phyloP scores from a whole-genome alignment of 2,797 vertebrate genomes.

The Ctenosaura bakeri region DNA sequence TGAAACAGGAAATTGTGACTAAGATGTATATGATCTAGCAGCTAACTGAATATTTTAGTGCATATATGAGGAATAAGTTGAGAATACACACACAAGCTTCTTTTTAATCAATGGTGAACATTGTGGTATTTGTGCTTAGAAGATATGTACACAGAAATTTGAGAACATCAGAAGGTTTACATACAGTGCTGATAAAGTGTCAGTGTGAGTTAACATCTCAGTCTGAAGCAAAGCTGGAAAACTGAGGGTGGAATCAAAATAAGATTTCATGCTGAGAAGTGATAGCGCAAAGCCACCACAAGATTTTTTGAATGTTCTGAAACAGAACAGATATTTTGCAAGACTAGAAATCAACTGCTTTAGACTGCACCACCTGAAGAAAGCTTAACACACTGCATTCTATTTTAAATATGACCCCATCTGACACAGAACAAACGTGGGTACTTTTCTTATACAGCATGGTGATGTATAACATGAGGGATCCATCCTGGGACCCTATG shows the following conservation, averaged over 20 bases:
- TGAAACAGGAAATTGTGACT: conserved; percentile 43
- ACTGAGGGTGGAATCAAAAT: neutral
- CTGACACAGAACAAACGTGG: neutral
- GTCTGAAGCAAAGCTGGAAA: neutral
- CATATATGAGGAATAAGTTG: neutral
- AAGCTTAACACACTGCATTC: neutral
- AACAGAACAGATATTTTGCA: neutral
- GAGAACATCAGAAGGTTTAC: neutral
- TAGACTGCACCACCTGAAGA: neutral
- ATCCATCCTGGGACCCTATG: no score
- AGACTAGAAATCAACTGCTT: neutral
- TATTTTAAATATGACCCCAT: neutral
- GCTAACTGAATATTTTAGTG: conserved; percentile 42
- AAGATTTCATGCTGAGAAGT: neutral
- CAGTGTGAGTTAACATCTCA: neutral
- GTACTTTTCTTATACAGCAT: neutral
- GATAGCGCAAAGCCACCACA: neutral
- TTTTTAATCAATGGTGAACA: neutral
- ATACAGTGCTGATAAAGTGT: neutral
- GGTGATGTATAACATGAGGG: no score
- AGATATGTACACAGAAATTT: neutral
- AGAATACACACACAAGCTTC: neutral
- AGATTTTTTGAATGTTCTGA: neutral
- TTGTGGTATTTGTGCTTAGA: neutral
- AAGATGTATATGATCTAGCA: conserved; percentile 30